phyloP scores from a whole-genome alignment of 2,113 vertebrate genomes.

The Alethe diademata region DNA sequence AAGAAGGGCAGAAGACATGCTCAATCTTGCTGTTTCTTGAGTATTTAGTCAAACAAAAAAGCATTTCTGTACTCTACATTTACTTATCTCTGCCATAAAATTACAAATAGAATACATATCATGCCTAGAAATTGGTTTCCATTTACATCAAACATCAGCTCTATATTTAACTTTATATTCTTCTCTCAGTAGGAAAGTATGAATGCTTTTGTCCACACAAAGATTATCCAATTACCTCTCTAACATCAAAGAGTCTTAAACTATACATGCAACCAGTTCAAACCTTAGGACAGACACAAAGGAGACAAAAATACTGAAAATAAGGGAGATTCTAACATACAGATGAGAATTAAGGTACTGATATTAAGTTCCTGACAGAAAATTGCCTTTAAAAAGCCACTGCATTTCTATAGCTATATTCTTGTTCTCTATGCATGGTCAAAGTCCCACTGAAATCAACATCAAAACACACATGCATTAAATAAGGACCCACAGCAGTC shows the following conservation, averaged over 20 bases:
- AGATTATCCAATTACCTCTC: not conserved
- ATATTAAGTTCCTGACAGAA: not conserved
- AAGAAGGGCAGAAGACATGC: not conserved
- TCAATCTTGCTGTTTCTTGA: not conserved
- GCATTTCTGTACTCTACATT: not conserved
- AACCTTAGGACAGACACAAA: not conserved
- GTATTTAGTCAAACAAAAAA: not conserved
- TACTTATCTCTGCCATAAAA: not conserved
- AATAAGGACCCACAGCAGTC: not conserved
- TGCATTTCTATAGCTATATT: not conserved
- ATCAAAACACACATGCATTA: not conserved
- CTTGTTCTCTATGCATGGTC: not conserved
- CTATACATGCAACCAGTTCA: not conserved
- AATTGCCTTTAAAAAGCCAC: not conserved
- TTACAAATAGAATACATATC: not conserved
- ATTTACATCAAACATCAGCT: not conserved
- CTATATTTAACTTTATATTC: not conserved
- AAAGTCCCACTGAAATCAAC: not conserved
- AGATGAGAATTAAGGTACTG: not conserved
- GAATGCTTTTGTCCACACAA: not conserved
- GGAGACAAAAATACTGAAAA: not conserved
- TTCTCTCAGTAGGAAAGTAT: not conserved
- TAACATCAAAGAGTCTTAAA: not conserved
- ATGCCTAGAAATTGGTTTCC: not conserved
- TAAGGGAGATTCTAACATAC: not conserved